A percentile compares a stretch with the other conserved stretches of the same genome.
Conservation (phyloP, 2,888 invertebrate species). For the Chromoteleia sp. region DNA sequence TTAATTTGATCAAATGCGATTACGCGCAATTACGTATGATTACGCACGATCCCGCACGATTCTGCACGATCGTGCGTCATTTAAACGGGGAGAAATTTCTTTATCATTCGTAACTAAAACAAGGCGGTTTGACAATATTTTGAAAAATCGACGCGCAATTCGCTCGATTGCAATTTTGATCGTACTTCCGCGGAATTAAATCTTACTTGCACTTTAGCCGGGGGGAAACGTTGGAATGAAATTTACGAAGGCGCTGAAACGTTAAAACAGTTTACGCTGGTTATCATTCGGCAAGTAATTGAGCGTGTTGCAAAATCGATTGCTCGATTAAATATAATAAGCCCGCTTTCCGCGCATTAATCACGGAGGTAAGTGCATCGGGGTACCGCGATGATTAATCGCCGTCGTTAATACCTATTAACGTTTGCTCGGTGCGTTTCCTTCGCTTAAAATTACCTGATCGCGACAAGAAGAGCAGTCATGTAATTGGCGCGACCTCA, state of each 20-base stretch:
- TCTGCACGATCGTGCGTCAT: conserved; percentile 52
- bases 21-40: conserved; percentile 61
- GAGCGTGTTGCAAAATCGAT: conserved; percentile 60
- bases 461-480: conserved; percentile 67
- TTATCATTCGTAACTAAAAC: conserved; percentile 36
- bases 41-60: conserved; percentile 42
- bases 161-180: conserved; percentile 16
- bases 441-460: conserved; percentile 65
- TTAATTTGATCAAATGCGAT: conserved; percentile 59
- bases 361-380: conserved; percentile 43
- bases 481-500: conserved; percentile 66
- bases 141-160: conserved; percentile 9
- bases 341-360: conserved; percentile 54
- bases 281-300: conserved; percentile 49
- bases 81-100: conserved; percentile 52
- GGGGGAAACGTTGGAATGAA: neutral
- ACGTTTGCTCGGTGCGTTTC: conserved; percentile 56
- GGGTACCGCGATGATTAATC: conserved; percentile 64
- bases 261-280: conserved; percentile 43
- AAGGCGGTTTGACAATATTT: conserved; percentile 29
- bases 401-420: conserved; percentile 65
- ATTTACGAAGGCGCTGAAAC: conserved; percentile 42
- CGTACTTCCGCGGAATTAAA: conserved; percentile 26
- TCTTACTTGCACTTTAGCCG: conserved; percentile 12
- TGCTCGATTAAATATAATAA: conserved; percentile 62